Percentiles rank a stretch among this genome's conserved stretches.
phyloP scores from a whole-genome alignment of 2,797 vertebrate genomes.

The Chelon labrosus region DNA sequence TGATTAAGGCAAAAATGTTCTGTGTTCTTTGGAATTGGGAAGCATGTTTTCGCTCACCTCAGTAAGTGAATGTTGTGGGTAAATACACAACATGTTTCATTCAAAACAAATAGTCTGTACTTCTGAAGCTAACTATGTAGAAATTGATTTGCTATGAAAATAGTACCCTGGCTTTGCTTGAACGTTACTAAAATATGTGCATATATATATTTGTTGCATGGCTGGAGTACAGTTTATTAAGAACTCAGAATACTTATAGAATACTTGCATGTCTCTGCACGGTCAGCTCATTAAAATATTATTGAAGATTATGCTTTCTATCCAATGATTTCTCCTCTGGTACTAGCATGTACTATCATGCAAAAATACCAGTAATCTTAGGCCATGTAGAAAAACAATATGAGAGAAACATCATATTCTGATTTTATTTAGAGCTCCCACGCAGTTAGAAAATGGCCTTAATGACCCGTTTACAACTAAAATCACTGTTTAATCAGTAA shows the following conservation, averaged over 20 bases:
- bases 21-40: slow-evolving; percentile 57
- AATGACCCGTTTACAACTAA: not conserved
- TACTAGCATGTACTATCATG: no score
- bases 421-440: not conserved
- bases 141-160: no score
- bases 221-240: not conserved
- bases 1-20: slow-evolving; percentile 68
- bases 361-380: slow-evolving; percentile 1
- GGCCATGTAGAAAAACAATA: not conserved
- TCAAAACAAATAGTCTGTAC: not conserved
- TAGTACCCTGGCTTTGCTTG: no score
- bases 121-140: no score
- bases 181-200: no score
- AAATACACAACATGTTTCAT: slow-evolving; percentile 15
- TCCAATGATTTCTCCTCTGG: slow-evolving; percentile 9
- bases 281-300: not conserved
- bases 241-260: no score
- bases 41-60: slow-evolving; percentile 44
- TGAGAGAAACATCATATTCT: not conserved
- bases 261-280: not conserved
- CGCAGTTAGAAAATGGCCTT: not conserved
- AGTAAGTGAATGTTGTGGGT: slow-evolving; percentile 28
- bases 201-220: no score
- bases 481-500: not conserved
- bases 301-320: not conserved